A percentile compares a stretch with the other conserved stretches of the same genome.
Evolutionary conservation across 2,797 vertebrate species (phyloP).

Genomic region (Nannoperca australis): DNA sequence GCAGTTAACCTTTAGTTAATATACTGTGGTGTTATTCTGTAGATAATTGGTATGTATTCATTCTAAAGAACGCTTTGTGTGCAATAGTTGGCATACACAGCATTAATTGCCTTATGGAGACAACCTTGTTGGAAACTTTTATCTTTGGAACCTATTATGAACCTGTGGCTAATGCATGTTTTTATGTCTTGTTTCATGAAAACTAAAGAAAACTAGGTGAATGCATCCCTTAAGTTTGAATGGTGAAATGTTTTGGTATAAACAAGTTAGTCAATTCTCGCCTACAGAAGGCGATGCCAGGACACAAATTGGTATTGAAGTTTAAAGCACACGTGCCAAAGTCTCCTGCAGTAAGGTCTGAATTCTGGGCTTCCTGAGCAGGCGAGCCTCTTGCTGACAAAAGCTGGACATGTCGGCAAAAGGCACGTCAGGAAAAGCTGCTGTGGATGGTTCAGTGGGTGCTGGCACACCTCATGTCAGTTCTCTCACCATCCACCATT

Average conservation of each 20-base stretch:
- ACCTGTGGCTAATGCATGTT: neutral
- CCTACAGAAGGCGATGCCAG: slow-evolving; percentile 24
- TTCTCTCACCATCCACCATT: slow-evolving; percentile 71
- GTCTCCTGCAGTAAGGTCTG: slow-evolving; percentile 38
- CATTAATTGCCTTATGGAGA: neutral
- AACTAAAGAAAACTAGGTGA: neutral
- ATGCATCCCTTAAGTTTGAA: slow-evolving; percentile 15
- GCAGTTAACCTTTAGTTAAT: slow-evolving; percentile 22
- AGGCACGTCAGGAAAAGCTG: slow-evolving; percentile 61
- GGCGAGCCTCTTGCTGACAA: slow-evolving; percentile 63
- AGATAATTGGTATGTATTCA: slow-evolving; percentile 24
- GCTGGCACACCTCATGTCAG: slow-evolving; percentile 74
- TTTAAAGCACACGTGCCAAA: slow-evolving; percentile 41
- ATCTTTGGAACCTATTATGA: neutral
- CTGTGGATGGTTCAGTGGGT: slow-evolving; percentile 61
- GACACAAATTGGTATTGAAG: slow-evolving; percentile 20
- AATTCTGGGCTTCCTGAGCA: slow-evolving; percentile 46
- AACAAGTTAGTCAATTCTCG: slow-evolving; percentile 41
- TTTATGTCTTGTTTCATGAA: slow-evolving; percentile 4
- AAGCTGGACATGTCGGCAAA: slow-evolving; percentile 65
- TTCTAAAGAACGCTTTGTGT: slow-evolving; percentile 18
- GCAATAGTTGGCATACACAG: slow-evolving; percentile 5
- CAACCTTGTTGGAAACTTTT: neutral
- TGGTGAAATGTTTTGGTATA: slow-evolving; percentile 33
- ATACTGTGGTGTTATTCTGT: neutral